phyloP scores from a whole-genome alignment of 2,888 invertebrate genomes.

The Halocaridina rubra region DNA sequence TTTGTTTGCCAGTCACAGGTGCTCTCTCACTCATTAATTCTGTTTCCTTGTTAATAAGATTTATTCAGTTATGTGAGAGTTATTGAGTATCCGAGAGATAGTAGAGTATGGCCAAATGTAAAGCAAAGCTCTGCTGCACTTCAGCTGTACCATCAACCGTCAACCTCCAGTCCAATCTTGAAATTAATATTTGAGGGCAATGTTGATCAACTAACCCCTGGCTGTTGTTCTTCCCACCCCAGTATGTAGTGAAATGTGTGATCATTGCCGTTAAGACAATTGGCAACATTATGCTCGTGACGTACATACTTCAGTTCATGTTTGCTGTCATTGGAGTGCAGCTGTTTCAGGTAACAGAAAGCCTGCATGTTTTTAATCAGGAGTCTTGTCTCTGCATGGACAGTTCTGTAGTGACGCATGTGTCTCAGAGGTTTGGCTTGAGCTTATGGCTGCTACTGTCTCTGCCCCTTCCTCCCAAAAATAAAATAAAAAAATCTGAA shows the following conservation, averaged over 20 bases:
- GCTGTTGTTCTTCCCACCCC: slow-evolving; percentile 66
- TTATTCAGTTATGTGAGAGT: no score
- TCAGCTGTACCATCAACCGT: not conserved
- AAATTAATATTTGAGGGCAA: not conserved
- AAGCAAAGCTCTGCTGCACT: not conserved
- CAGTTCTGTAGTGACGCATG: not conserved
- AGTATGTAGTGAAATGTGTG: slow-evolving; percentile 99
- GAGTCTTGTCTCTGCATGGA: not conserved
- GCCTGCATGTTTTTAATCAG: not conserved
- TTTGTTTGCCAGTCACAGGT: no score
- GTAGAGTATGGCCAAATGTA: no score
- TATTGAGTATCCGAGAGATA: no score
- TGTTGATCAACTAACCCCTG: slow-evolving; percentile 3
- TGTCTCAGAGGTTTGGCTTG: not conserved
- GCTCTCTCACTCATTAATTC: no score
- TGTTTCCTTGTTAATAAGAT: no score
- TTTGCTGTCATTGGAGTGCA: slow-evolving; percentile 99
- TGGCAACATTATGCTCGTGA: slow-evolving; percentile 99
- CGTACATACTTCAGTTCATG: slow-evolving; percentile 99
- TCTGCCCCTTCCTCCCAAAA: no score
- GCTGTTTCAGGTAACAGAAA: slow-evolving; percentile 93
- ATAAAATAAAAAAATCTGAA: not conserved
- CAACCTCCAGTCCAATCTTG: no score
- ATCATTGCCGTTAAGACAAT: slow-evolving; percentile 98
- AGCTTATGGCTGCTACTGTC: not conserved